Evolutionary conservation across 1,140 invertebrate genomes (phyloP), one percentile per base, ranked within the genome.

Genomic region (Calephelis nemesis): DNA sequence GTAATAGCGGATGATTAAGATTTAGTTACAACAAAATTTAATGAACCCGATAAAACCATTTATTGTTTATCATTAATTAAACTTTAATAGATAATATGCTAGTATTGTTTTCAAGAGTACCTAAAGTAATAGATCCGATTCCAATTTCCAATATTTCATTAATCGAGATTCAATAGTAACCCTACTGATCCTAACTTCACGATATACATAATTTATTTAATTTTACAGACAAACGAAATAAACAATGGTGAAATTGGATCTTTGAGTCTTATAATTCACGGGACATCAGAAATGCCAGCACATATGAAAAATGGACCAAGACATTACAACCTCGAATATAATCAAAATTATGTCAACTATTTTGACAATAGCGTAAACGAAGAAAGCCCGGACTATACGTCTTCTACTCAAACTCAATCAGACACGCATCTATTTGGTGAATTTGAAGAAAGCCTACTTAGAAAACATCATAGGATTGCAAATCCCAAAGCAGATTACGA

Each of bases 191-290:
- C 30, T 30, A 30, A 30, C 1, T 45, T 45, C 1, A 45, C 0
- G 42, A 45, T 7, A 45, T 45, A 45, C 42, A 5, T 45, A 45
- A 48, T 60, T 60, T 60, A 12, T 60, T 60, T 10, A 7, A 30
- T 40, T 40, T 88, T 82, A 62, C 70, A 92, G 90, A 87, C 85
- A 1, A 74, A 83, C 11, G 77, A 84, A 71, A 73, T 70, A 9
- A 95, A 95, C 72, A 75, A 73, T 15, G 96, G 95, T 11, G 78
- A 78, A 47, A 82, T 97, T 7, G 92, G 92, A 45, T 81, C 92
- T 60, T 84, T 94, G 1, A 92, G 79, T 30, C 77, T 97, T 52
- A 91, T 94, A 52, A 75, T 97, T 4, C 95, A 97, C 77, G 96
- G 96, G 30, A 96, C 95, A 0, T 92, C 91, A 73, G 83, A 93